Evolutionary conservation across 2,797 vertebrate species (phyloP).

Genomic region (Galaxias olidus): DNA sequence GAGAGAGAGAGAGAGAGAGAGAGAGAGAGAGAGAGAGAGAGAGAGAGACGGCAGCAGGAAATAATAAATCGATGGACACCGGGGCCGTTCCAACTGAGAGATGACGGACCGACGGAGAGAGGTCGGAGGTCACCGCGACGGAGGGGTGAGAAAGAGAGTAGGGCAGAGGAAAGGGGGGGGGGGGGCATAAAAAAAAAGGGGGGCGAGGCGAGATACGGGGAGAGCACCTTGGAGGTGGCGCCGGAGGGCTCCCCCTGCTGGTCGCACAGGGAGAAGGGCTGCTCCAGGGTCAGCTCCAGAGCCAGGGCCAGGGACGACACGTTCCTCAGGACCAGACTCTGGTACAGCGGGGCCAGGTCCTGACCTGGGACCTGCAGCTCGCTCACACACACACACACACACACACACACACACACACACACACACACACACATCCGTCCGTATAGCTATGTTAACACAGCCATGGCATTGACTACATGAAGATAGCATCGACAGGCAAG

Average conservation of each 20-base stretch:
- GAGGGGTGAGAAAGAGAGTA: neutral
- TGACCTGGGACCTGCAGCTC: constrained; percentile 66
- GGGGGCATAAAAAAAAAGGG: neutral
- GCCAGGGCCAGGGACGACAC: constrained; percentile 75
- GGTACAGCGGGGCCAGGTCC: constrained; percentile 63
- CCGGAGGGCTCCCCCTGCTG: constrained; percentile 15
- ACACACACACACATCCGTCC: neutral
- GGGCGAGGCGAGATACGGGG: neutral
- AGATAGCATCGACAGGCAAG: too few relatives aligned
- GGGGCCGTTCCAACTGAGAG: too few relatives aligned
- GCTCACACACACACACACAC: constrained; percentile 10
- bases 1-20: neutral
- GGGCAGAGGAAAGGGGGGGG: neutral
- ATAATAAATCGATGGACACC: too few relatives aligned
- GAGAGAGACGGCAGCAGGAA: neutral
- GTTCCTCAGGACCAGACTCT: constrained; percentile 81
- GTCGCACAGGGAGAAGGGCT: constrained; percentile 80
- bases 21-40: neutral
- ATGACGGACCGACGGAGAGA: too few relatives aligned
- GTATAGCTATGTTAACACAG: too few relatives aligned
- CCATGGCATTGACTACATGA: too few relatives aligned
- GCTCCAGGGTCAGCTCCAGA: constrained; percentile 64
- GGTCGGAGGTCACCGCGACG: too few relatives aligned
- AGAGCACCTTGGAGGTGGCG: constrained; percentile 64
- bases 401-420: constrained; percentile 8